Evolutionary conservation across 2,797 vertebrate genomes (phyloP), one percentile per base, ranked within the genome.

Genomic region (Alcedo atthis): DNA sequence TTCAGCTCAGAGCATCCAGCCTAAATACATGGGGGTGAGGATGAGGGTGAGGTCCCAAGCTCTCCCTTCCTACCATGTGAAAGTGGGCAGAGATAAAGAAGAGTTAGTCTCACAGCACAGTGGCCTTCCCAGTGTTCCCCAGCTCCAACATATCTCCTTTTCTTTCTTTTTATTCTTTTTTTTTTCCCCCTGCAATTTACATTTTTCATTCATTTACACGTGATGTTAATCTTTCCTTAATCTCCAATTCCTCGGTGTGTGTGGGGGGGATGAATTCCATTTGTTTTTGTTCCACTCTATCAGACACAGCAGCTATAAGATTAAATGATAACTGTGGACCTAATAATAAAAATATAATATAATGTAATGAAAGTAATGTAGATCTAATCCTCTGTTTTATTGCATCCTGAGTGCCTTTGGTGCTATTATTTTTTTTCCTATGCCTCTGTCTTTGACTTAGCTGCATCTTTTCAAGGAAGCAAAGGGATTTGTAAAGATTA

Each of bases 401-500:
- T 97, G 97, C 96, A 96, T 97, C 95, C 97, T 96, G 95, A 95
- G 97, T 96, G 97, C 97, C 96, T 96, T 96, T 93, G 97, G 97
- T 97, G 94, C 96, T 94, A 86, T 94, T 97, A 96, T 97, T 95
- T 95, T 97, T 96, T 97, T 96, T 92, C 92, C 96, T 81, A 70
- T 77, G 94, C 79, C 93, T 97, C 96, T 96, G 97, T 92, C 94
- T 96, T 96, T 97, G 95, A 97, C 96, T 97, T 96, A 92, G 96
- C 91, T 83, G 95, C 96, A 94, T 97, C 94, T 96, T 96, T 94
- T 98, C 97, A 98, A 96, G 97, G 97, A 94, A 97, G 97, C 95
- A 93, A 96, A 98, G 95, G 97, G 96, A 98, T 98, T 97, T 97
- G 97, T 96, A 96, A 97, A 98, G 98, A 98, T 98, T 97, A 96